Evolutionary conservation across 2,113 vertebrate species (phyloP).

Genomic region (Nesoenas mayeri): DNA sequence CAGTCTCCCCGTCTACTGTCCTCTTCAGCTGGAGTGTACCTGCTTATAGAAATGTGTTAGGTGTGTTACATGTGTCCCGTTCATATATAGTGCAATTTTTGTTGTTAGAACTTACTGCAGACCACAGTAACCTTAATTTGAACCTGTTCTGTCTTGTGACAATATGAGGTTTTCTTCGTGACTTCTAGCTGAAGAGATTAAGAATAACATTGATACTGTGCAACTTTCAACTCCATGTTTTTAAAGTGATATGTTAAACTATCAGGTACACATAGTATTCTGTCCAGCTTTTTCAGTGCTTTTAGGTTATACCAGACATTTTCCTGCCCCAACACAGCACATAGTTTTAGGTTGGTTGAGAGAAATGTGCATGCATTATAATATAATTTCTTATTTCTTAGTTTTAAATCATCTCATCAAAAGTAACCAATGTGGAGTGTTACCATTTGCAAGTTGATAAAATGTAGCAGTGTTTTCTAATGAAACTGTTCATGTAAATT

Average conservation of each 20-base stretch:
- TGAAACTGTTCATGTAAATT: background rate
- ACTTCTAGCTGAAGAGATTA: background rate
- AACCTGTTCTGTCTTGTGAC: background rate
- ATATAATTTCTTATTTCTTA: background rate
- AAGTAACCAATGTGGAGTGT: background rate
- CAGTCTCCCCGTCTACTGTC: fast-evolving
- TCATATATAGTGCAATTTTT: background rate
- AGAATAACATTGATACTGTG: background rate
- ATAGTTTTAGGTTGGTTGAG: background rate
- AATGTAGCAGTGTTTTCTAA: background rate
- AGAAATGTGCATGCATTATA: background rate
- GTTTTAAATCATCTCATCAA: background rate
- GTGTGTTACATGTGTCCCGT: background rate
- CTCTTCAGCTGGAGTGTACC: background rate
- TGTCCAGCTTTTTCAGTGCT: background rate
- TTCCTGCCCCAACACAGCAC: background rate
- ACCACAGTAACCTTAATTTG: background rate
- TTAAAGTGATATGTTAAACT: background rate
- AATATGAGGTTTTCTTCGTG: background rate
- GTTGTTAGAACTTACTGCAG: background rate
- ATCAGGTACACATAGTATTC: background rate
- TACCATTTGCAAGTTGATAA: background rate
- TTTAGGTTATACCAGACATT: background rate
- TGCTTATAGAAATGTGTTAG: background rate
- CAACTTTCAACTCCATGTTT: background rate